phyloP scores from a whole-genome alignment of 2,888 invertebrate species.

The Heteropelma amictum region DNA sequence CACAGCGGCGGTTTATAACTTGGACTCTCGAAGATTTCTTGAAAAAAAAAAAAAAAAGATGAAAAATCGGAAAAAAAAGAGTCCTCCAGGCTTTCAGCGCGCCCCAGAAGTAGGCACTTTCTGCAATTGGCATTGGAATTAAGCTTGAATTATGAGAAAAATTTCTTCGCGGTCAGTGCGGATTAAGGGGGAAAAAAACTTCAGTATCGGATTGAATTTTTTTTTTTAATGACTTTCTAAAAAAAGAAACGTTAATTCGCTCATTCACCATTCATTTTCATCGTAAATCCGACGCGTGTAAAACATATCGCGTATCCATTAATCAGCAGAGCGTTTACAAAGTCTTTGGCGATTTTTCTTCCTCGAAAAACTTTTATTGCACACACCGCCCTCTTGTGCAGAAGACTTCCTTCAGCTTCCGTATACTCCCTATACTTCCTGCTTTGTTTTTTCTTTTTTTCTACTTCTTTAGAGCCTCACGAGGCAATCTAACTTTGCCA shows the following conservation, averaged over 20 bases:
- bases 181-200: no score
- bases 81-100: background rate
- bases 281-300: no score
- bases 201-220: background rate
- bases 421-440: no score
- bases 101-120: background rate
- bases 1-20: constrained; percentile 43
- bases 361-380: background rate
- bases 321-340: no score
- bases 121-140: background rate
- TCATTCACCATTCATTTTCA: no score
- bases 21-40: constrained; percentile 29
- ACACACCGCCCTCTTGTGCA: constrained; percentile 31
- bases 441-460: background rate
- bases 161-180: background rate
- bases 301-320: no score
- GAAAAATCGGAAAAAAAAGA: no score
- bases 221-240: no score
- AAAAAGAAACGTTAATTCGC: no score
- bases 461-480: background rate
- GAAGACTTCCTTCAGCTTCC: background rate
- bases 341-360: no score
- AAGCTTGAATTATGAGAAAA: background rate
- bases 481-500: constrained; percentile 58
- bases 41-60: background rate